Percentiles rank a stretch among this genome's conserved stretches.
These are phyloP conservation scores for Megalurothrips usitatus DNA, from an alignment of 2,888 invertebrate species.

Conservation along the genomic window DNA sequence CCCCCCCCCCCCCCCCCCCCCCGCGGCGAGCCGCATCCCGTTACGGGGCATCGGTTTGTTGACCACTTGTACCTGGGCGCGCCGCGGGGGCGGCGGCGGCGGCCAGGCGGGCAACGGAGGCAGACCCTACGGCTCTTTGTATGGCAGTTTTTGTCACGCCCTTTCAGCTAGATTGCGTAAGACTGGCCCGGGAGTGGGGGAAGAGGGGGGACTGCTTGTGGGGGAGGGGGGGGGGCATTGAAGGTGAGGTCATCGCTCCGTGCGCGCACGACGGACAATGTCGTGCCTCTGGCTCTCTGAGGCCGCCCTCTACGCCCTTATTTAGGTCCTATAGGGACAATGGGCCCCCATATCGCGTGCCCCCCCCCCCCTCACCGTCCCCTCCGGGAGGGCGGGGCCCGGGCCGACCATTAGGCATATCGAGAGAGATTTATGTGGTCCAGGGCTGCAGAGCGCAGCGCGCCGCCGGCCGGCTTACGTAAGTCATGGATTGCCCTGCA, in stretches of 20 bases:
- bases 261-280: too few species aligned
- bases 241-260: too few species aligned
- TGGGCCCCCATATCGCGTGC: not conserved
- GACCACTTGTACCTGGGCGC: not conserved
- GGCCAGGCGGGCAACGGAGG: not conserved
- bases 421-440: too few species aligned
- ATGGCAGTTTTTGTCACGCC: constrained; percentile 2
- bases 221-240: not conserved
- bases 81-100: not conserved
- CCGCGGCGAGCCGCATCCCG: not conserved
- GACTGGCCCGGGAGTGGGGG: not conserved
- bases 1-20: not conserved
- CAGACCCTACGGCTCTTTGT: not conserved
- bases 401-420: not conserved
- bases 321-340: not conserved
- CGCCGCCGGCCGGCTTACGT: not conserved
- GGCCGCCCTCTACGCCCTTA: not conserved
- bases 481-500: not conserved
- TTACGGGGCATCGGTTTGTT: not conserved
- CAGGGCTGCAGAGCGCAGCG: not conserved
- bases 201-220: not conserved
- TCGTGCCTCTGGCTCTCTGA: not conserved
- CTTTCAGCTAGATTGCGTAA: constrained; percentile 5
- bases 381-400: not conserved
- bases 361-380: not conserved